Evolutionary conservation across 2,888 invertebrate genomes (phyloP).

Genomic region (Mycalesis mineus): DNA sequence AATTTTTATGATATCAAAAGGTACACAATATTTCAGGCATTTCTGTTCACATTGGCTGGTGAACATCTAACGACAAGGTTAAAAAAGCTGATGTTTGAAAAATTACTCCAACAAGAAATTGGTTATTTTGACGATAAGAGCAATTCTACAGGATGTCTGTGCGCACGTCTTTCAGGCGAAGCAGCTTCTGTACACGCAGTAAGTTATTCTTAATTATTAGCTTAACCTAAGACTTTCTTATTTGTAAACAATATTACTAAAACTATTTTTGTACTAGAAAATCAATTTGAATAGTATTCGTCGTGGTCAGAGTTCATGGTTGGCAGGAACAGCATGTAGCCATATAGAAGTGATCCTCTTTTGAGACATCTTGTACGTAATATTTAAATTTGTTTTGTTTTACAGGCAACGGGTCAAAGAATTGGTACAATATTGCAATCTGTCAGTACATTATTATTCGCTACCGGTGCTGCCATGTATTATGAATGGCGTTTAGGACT

Average conservation of each 20-base stretch:
- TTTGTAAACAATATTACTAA: no score
- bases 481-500: constrained; percentile 87
- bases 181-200: constrained; percentile 89
- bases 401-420: constrained; percentile 88
- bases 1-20: no score
- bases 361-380: no score
- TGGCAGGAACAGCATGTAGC: no score
- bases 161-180: constrained; percentile 85
- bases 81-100: constrained; percentile 80
- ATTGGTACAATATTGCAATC: constrained; percentile 87
- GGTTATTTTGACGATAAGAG: constrained; percentile 85
- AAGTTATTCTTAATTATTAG: constrained; percentile 31
- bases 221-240: no score
- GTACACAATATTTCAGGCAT: constrained; percentile 6
- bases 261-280: no score
- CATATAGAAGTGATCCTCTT: no score
- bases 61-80: constrained; percentile 87
- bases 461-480: constrained; percentile 81
- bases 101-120: constrained; percentile 85
- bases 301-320: no score
- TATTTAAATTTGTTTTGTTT: no score
- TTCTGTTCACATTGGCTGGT: constrained; percentile 78
- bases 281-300: no score
- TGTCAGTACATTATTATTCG: constrained; percentile 81
- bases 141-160: constrained; percentile 86